Evolutionary conservation across 2,888 invertebrate genomes (phyloP), one percentile per base, ranked within the genome.

Genomic region (Margaritifera margaritifera): DNA sequence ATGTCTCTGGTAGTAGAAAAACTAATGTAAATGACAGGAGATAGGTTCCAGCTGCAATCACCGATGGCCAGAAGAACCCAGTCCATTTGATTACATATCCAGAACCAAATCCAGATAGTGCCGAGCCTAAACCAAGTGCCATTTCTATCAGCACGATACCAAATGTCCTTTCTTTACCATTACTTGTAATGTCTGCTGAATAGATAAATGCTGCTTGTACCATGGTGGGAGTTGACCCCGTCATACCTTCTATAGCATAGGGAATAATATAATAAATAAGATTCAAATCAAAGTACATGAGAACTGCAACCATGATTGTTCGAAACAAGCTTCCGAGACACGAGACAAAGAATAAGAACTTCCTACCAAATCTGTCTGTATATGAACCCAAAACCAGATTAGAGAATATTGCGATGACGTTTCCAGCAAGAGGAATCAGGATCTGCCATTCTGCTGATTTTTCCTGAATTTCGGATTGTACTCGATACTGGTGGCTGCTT

Each of bases 351-450:
- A 79, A 69, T 31, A 77, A 62, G 20, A 72, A 68, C 66, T 76
- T 78, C 6, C 80, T 63, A 6, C 80, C 80, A 58, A 73, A 72
- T 42, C 69, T 68, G 63, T 80, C 80, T 4, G 78, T 74, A 25
- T 64, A 72, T 1, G 75, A 57, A 11, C 77, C 77, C 19, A 79
- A 54, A 19, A 80, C 53, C 15, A 80, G 62, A n/a, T 69, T 72
- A 15, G 72, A 62, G 0, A 79, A 20, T 4, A 79, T 69, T 1
- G 70, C 62, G 0, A 76, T 68, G 8, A 77, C 51, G 15, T 72
- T 69, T 0, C 72, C 65, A 3, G 72, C 65, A 2, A 80, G 18
- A 20, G 68, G 69, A 1, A 75, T 59, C 58, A 77, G 76, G 2
- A 77, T 70, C 5, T 62, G 62, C 73, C 79, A 77, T 4, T 42